Percentiles rank a stretch among this genome's conserved stretches.
Evolutionary conservation across 1,140 invertebrate genomes (phyloP).

Genomic region (Drosophila tropicalis): DNA sequence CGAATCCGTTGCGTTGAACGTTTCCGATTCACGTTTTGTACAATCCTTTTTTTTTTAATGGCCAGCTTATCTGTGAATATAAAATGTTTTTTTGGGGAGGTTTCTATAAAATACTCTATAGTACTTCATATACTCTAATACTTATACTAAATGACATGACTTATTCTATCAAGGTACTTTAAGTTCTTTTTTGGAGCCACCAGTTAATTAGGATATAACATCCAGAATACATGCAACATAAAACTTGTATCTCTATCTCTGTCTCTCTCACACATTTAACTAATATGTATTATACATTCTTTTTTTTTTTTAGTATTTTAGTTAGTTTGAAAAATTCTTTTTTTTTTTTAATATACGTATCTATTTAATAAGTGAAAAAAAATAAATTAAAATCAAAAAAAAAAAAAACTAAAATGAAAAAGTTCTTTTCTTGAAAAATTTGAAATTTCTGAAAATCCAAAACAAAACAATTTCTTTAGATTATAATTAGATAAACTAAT

Average conservation of each 20-base stretch:
- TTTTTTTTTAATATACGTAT: background rate
- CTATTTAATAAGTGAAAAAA: background rate
- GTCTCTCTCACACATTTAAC: slow-evolving; percentile 4
- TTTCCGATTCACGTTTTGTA: slow-evolving; percentile 40
- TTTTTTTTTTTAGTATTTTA: background rate
- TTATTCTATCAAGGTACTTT: slow-evolving; percentile 11
- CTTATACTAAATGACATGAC: background rate
- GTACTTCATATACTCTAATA: too few relatives aligned
- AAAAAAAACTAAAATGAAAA: too few relatives aligned
- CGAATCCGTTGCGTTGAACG: slow-evolving; percentile 69
- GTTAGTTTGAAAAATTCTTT: background rate
- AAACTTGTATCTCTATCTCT: too few relatives aligned
- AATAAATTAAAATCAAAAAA: background rate
- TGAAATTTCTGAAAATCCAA: too few relatives aligned
- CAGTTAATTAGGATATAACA: slow-evolving; percentile 6
- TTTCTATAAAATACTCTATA: background rate
- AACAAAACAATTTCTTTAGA: too few relatives aligned
- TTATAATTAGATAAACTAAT: too few relatives aligned
- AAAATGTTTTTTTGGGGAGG: slow-evolving; percentile 16
- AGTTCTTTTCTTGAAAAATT: too few relatives aligned
- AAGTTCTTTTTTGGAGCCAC: slow-evolving; percentile 42
- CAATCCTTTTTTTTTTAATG: slow-evolving; percentile 32
- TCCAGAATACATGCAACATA: background rate
- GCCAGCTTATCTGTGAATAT: slow-evolving; percentile 61
- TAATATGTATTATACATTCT: background rate